Evolutionary conservation across 2,797 vertebrate species (phyloP).

Genomic region (Poecilia velifera): DNA sequence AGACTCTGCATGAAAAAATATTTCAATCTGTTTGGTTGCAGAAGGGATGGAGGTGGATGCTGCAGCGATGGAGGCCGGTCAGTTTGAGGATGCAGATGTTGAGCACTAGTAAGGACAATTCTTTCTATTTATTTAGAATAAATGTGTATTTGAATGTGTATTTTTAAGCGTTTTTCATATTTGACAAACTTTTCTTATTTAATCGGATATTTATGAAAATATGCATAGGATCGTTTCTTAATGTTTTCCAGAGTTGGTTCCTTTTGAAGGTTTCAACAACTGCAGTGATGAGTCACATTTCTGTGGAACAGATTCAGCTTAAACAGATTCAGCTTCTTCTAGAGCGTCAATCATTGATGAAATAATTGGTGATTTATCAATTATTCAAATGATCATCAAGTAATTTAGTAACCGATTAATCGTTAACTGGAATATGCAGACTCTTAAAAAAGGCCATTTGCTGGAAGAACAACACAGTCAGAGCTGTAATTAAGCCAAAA

Average conservation of each 20-base stretch:
- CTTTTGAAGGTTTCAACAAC: not conserved
- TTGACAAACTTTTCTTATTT: not conserved
- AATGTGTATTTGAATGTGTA: not conserved
- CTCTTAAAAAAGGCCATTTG: too few relatives aligned
- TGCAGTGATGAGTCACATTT: not conserved
- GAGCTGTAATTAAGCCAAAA: too few relatives aligned
- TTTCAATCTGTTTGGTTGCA: conserved; percentile 52
- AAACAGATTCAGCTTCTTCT: not conserved
- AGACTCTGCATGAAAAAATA: not conserved
- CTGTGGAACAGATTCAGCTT: not conserved
- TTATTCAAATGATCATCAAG: too few relatives aligned
- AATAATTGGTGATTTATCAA: too few relatives aligned
- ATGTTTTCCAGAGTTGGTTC: not conserved
- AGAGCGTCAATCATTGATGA: too few relatives aligned
- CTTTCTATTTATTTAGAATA: not conserved
- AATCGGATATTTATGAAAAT: not conserved
- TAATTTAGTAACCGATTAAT: too few relatives aligned
- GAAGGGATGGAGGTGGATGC: conserved; percentile 96
- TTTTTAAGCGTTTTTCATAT: not conserved
- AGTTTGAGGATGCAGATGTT: conserved; percentile 96
- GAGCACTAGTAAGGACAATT: conserved; percentile 87
- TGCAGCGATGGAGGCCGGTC: conserved; percentile 85
- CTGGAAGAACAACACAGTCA: too few relatives aligned
- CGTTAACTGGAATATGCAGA: too few relatives aligned
- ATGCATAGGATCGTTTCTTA: not conserved